Base-by-base conservation (phyloP, 2,113 vertebrate species). In the Xiphophorus hellerii region DNA sequence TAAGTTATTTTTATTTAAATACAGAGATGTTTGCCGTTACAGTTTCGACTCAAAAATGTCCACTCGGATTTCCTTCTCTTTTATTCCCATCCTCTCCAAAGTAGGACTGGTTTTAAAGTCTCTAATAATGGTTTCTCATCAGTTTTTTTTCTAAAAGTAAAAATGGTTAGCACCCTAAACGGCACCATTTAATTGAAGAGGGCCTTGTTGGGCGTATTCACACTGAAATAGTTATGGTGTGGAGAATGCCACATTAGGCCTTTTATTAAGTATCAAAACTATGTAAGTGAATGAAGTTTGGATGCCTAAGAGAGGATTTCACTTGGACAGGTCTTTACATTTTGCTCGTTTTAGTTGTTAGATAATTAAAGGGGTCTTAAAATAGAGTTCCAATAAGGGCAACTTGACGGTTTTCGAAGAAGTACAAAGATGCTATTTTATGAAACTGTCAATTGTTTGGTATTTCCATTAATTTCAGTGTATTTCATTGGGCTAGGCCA, bases 131-230 rank as follows among this genome's bases (percentile, higher is more conserved):
- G 75, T 77, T 87, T 78, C 58, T 80, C 29, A 61, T 61, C 33
- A 74, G 63, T 33, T 39, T 58, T n/a, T 22, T 63, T 76, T 68
- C 48, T 69, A 69, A 63, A 42, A 14, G 31, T 27, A 39, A 78
- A 68, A 20, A 64, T 37, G 48, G 20, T 73, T 77, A 60, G 77
- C 71, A 72, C 77, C 82, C 73, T 28, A 35, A 75, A 72, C 67
- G 71, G 75, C 68, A 69, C 84, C 80, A 42, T 30, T 81, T 84
- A 71, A 81, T 87, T 84, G 73, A 28, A 78, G 62, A 75, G 71
- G 58, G 73, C 28, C 48, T 5, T 12, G 31, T 60, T 76, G 77
- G 84, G 73, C 48, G 76, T 67, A n/a, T 86, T 73, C 82, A 70
- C 73, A 54, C 69, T 76, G 78, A 76, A 79, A 62, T 76, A 20